Conservation (phyloP, 2,888 invertebrate genomes). For the Cyrtodaria siliqua region DNA sequence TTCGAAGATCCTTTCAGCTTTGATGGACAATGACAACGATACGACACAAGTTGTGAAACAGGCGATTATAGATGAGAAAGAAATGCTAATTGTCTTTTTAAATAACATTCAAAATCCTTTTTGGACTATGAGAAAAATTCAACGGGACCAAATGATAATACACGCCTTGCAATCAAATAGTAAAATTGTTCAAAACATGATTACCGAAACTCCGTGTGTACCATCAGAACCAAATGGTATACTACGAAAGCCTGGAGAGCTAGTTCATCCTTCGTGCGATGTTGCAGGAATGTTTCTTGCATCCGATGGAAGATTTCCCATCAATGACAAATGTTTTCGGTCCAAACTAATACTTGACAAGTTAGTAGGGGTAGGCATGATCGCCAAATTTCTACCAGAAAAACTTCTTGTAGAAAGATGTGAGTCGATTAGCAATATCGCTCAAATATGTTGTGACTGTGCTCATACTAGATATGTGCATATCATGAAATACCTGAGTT, state of each 20-base stretch:
- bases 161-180: conserved; percentile 12
- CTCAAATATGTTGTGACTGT: conserved; percentile 11
- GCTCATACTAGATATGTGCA: conserved; percentile 5
- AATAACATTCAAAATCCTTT: conserved; percentile 5
- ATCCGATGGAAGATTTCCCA: conserved; percentile 73
- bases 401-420: conserved; percentile 62
- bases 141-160: conserved; percentile 1
- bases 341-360: conserved; percentile 23
- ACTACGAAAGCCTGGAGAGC: conserved; percentile 57
- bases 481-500: conserved; percentile 33
- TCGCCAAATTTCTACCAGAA: conserved; percentile 45
- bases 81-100: conserved; percentile 15
- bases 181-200: conserved; percentile 20
- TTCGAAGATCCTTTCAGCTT: background rate
- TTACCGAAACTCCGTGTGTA: conserved; percentile 20
- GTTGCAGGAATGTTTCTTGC: conserved; percentile 63
- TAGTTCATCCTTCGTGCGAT: conserved; percentile 68
- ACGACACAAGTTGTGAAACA: background rate
- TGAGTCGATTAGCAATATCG: conserved; percentile 44
- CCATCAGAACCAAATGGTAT: conserved; percentile 27
- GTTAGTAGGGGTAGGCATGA: conserved; percentile 68
- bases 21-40: conserved; percentile 10
- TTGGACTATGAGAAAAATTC: background rate
- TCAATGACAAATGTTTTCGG: conserved; percentile 17
- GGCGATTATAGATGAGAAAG: conserved; percentile 3